Base-by-base conservation (phyloP, 2,113 vertebrate genomes). In the Otis tarda region DNA sequence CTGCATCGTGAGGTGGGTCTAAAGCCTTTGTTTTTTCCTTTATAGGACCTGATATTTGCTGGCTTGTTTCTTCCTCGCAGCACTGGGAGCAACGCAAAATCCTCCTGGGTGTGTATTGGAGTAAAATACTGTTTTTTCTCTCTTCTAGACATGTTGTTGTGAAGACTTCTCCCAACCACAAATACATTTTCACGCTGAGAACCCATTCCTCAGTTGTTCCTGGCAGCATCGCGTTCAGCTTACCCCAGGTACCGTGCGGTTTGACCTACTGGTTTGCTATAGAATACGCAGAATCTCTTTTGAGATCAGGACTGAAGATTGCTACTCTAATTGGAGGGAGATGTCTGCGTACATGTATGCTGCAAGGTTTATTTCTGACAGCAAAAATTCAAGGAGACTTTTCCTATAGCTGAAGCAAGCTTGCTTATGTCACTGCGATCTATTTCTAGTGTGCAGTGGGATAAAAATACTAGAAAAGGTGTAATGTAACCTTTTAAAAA, bases 141-240 rank as follows among this genome's bases (percentile, higher is more conserved):
- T 95, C 81, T 93, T 83, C 10, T 75, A 99, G 99, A 30, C 99
- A 99, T 9, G 99, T 99, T 41, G 80, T 97, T 6, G 99, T 99
- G 93, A 98, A 98, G 96, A 99, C 98, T 49, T 98, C 98, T 37
- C 98, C 99, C 83, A 98, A 96, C 78, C 99, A 99, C 96, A 98
- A 98, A 88, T 99, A 98, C 76, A 98, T 99, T 50, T 99, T 99
- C 94, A 99, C 99, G 0, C 93, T 99, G 95, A 99, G 96, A 96
- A 99, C 93, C 3, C 98, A 99, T 47, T 83, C 97, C 8, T 98
- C 98, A 0, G 98, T 99, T 15, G 97, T 97, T 43, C 90, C 97
- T 3, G 98, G 99, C 82, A 98, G 97, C 94, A 99, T 99, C 4
- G 99, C 98, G 7, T 99, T 99, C 98, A 99, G 99, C 92, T 96